Evolutionary conservation across 1,140 invertebrate genomes (phyloP).

Genomic region (Dreissena polymorpha): DNA sequence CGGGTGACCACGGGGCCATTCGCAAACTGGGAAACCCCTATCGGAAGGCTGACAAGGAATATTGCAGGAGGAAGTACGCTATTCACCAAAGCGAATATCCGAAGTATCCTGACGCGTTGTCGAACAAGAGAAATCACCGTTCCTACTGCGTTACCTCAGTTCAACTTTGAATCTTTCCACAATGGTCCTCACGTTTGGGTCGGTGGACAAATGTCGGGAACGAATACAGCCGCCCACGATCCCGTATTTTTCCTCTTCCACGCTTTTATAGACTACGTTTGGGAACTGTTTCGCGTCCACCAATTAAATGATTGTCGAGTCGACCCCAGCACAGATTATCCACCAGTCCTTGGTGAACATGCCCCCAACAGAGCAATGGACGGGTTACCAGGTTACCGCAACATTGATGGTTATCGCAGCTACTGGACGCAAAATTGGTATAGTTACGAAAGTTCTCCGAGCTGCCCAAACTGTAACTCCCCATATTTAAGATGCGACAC

Average conservation of each 20-base stretch:
- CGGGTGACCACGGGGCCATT: slow-evolving; percentile 77
- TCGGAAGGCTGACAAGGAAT: slow-evolving; percentile 47
- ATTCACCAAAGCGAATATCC: not conserved
- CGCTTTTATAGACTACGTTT: slow-evolving; percentile 76
- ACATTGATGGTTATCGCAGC: slow-evolving; percentile 32
- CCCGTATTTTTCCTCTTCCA: slow-evolving; percentile 79
- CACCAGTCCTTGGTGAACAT: not conserved
- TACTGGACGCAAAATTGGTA: slow-evolving; percentile 30
- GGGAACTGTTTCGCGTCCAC: slow-evolving; percentile 59
- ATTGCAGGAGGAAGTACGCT: slow-evolving; percentile 1
- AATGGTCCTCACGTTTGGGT: slow-evolving; percentile 64
- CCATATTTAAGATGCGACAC: slow-evolving; percentile 20
- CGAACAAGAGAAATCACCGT: not conserved
- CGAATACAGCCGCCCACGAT: slow-evolving; percentile 75
- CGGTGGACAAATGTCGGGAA: slow-evolving; percentile 65
- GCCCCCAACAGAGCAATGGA: not conserved
- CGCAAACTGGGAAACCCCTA: slow-evolving; percentile 58
- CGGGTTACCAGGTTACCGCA: not conserved
- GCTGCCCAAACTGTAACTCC: slow-evolving; percentile 18
- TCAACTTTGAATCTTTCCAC: slow-evolving; percentile 65
- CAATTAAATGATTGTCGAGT: not conserved
- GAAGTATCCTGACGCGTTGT: slow-evolving; percentile 18
- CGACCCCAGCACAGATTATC: slow-evolving; percentile 22
- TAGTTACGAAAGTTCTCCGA: slow-evolving; percentile 24
- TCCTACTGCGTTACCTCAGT: slow-evolving; percentile 40